These are phyloP conservation scores for Drosophila trapezifrons DNA, from an alignment of 1,140 invertebrate genomes.

Conservation along the genomic window DNA sequence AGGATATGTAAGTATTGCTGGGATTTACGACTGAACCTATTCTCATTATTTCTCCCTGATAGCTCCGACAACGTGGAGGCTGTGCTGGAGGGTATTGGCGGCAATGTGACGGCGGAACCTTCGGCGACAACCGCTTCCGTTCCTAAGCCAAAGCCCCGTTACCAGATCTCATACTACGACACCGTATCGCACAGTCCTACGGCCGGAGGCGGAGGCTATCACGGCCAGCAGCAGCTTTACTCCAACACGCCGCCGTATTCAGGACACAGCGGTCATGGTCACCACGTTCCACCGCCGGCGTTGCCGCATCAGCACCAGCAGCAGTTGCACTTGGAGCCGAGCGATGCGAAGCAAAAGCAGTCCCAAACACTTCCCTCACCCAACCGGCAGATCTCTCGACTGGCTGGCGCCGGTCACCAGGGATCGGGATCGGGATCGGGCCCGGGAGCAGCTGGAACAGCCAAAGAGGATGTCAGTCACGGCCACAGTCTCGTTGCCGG, in stretches of 20 bases:
- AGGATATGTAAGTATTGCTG: constrained; percentile 74
- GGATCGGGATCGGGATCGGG: constrained; percentile 7
- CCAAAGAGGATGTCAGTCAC: constrained; percentile 70
- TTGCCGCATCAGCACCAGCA: constrained; percentile 76
- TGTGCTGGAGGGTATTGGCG: constrained; percentile 80
- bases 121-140: constrained; percentile 24
- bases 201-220: constrained; percentile 52
- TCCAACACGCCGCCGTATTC: constrained; percentile 72
- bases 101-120: constrained; percentile 56
- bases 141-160: constrained; percentile 73
- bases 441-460: constrained; percentile 25
- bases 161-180: constrained; percentile 81
- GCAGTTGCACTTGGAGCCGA: constrained; percentile 72
- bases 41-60: not conserved
- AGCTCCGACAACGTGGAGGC: constrained; percentile 83
- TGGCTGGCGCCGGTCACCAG: constrained; percentile 55
- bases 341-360: constrained; percentile 74
- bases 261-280: constrained; percentile 50
- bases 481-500: constrained; percentile 27
- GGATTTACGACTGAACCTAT: not conserved
- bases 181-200: constrained; percentile 68
- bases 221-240: constrained; percentile 76
- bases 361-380: constrained; percentile 80
- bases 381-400: constrained; percentile 80
- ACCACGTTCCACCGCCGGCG: constrained; percentile 60